Evolutionary conservation across 2,888 invertebrate species (phyloP).

Genomic region (Anthophora plumipes): DNA sequence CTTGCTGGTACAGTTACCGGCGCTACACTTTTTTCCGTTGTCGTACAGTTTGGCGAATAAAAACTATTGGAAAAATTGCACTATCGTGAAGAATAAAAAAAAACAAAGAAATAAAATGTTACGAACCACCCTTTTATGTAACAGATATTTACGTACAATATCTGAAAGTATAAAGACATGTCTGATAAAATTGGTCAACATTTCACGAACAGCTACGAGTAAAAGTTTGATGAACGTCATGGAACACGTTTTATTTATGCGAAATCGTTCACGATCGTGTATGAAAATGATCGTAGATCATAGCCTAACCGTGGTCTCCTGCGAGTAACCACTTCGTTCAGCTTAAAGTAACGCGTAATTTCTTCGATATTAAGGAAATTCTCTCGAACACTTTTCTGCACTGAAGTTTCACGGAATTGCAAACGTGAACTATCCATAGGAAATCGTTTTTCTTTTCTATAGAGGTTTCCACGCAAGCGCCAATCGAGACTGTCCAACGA

Average conservation of each 20-base stretch:
- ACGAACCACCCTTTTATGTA: too few relatives aligned
- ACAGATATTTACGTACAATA: too few relatives aligned
- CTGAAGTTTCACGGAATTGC: constrained; percentile 3
- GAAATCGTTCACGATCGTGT: not conserved
- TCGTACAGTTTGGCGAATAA: too few relatives aligned
- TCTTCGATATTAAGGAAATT: not conserved
- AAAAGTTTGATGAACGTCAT: not conserved
- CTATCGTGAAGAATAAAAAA: too few relatives aligned
- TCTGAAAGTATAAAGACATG: too few relatives aligned
- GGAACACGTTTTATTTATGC: constrained; percentile 1
- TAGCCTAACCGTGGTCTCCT: not conserved
- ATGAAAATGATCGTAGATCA: not conserved
- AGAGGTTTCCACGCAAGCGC: constrained; percentile 48
- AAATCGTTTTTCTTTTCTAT: not conserved
- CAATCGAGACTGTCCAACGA: too few relatives aligned
- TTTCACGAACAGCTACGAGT: not conserved
- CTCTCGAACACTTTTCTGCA: not conserved
- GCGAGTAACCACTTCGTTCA: not conserved
- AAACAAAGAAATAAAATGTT: too few relatives aligned
- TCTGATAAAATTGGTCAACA: not conserved
- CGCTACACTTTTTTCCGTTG: too few relatives aligned
- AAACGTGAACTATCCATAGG: not conserved
- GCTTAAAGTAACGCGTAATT: not conserved
- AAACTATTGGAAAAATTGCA: too few relatives aligned
- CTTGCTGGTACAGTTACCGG: too few relatives aligned